These are phyloP conservation scores for Acropternis orthonyx DNA, from an alignment of 2,797 vertebrate species.

Conservation along the genomic window DNA sequence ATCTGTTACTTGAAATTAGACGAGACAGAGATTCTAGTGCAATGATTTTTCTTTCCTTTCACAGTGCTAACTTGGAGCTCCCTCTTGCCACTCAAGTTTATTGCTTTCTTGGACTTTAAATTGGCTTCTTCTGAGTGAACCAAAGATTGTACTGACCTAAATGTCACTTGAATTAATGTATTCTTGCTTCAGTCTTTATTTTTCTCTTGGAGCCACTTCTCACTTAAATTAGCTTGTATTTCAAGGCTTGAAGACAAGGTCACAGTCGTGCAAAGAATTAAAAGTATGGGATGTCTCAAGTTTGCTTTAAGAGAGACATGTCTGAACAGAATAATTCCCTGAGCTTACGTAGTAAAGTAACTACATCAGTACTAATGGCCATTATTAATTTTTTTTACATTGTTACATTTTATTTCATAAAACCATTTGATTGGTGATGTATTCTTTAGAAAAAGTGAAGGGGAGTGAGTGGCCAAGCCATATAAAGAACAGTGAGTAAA, in stretches of 20 bases:
- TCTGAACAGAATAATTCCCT: background rate
- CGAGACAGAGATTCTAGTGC: constrained; percentile 35
- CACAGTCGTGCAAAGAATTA: constrained; percentile 55
- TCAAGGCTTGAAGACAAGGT: constrained; percentile 40
- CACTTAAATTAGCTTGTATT: constrained; percentile 37
- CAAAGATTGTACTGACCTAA: constrained; percentile 18
- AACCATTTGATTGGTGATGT: background rate
- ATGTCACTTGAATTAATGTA: constrained; percentile 40
- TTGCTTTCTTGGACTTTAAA: background rate
- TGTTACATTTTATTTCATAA: background rate
- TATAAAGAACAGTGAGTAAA: background rate
- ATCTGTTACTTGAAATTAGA: constrained; percentile 37
- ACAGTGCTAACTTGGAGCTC: background rate
- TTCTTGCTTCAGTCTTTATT: constrained; percentile 13
- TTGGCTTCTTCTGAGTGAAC: constrained; percentile 12
- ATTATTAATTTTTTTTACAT: background rate
- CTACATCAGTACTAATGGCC: background rate
- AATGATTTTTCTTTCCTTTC: constrained; percentile 7
- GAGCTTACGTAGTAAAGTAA: background rate
- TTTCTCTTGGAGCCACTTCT: constrained; percentile 28
- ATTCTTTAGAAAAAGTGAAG: background rate
- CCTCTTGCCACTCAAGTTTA: constrained; percentile 21
- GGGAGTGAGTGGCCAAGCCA: background rate
- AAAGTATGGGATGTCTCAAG: background rate
- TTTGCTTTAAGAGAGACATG: background rate